Evolutionary conservation across 2,113 vertebrate genomes (phyloP).

Genomic region (Albula goreensis): DNA sequence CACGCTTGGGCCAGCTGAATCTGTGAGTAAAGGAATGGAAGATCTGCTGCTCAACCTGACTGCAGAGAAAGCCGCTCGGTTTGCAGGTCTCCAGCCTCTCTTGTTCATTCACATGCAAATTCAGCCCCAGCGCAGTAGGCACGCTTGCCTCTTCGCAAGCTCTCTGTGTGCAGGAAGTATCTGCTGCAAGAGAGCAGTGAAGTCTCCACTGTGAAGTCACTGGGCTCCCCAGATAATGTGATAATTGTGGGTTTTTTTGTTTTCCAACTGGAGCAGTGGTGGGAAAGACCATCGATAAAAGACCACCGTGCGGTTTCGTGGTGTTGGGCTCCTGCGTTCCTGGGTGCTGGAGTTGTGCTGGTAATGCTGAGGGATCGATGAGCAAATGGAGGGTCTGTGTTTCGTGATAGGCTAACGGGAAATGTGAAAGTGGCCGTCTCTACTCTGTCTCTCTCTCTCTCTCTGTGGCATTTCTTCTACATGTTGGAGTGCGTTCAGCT

Average conservation of each 20-base stretch:
- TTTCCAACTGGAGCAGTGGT: neutral
- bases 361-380: neutral
- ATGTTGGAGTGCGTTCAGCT: too few species aligned
- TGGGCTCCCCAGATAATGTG: neutral
- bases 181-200: neutral
- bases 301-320: neutral
- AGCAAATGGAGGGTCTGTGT: neutral
- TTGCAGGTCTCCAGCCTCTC: neutral
- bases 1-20: too few species aligned
- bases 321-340: neutral
- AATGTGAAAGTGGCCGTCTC: neutral
- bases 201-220: neutral
- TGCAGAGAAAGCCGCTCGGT: neutral
- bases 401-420: neutral
- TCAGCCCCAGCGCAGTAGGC: too few species aligned
- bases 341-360: neutral
- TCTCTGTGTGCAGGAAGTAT: neutral
- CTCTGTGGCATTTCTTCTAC: neutral
- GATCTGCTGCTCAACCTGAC: too few species aligned
- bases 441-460: neutral
- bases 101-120: too few species aligned
- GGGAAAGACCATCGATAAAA: neutral
- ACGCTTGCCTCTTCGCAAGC: too few species aligned
- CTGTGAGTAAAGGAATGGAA: too few species aligned
- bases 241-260: neutral